Conservation (phyloP, 2,797 vertebrate genomes). For the Miichthys miiuy region DNA sequence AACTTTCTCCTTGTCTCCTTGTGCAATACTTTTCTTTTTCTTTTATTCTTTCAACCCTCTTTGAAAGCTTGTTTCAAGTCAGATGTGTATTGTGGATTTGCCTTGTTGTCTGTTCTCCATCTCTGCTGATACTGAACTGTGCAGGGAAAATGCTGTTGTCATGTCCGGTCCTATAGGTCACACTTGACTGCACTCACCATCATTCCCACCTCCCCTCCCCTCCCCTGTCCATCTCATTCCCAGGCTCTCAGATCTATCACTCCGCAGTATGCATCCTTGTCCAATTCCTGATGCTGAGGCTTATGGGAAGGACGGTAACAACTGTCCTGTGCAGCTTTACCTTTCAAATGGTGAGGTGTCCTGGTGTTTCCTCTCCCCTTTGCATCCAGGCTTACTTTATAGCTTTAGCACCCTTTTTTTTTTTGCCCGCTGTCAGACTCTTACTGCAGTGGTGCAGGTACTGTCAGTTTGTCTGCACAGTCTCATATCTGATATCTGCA, state of each 20-base stretch:
- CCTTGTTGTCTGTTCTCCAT: slow-evolving; percentile 24
- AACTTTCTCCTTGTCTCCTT: slow-evolving; percentile 53
- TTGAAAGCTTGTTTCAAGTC: slow-evolving; percentile 37
- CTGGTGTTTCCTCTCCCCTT: background rate
- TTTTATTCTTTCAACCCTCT: background rate
- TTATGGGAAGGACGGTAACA: slow-evolving; percentile 97
- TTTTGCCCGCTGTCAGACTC: slow-evolving; percentile 9
- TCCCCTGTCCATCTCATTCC: slow-evolving; percentile 45
- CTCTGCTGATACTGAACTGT: slow-evolving; percentile 43
- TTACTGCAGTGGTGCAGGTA: slow-evolving; percentile 31
- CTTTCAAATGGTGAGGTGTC: slow-evolving; percentile 94
- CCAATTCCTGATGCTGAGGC: slow-evolving; percentile 96
- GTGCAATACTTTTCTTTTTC: slow-evolving; percentile 10
- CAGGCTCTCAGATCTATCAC: slow-evolving; percentile 93
- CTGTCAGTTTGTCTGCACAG: slow-evolving; percentile 17
- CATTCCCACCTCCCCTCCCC: slow-evolving; percentile 18
- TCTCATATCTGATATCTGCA: slow-evolving; percentile 19
- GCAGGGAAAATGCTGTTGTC: slow-evolving; percentile 44
- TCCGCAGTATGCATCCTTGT: slow-evolving; percentile 91
- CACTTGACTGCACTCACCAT: slow-evolving; percentile 57
- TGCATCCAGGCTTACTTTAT: slow-evolving; percentile 4
- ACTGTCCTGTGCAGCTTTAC: slow-evolving; percentile 90
- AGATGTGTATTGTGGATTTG: slow-evolving; percentile 30
- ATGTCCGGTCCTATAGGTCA: slow-evolving; percentile 49
- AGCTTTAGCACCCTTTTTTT: background rate